Conservation (phyloP, 2,888 invertebrate genomes). For the Pelosia muscerda region DNA sequence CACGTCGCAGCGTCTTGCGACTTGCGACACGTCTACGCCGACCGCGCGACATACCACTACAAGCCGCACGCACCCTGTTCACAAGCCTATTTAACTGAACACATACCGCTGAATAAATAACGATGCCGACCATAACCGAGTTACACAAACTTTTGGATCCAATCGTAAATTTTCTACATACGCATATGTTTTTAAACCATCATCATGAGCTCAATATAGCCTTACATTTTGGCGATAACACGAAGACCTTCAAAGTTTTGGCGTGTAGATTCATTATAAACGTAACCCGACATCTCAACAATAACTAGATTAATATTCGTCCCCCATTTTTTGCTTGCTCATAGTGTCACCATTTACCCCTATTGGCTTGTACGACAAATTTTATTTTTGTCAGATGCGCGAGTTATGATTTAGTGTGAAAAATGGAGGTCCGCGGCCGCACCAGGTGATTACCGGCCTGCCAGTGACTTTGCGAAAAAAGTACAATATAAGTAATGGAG, state of each 20-base stretch:
- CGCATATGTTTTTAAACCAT: constrained; percentile 35
- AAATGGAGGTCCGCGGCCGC: constrained; percentile 83
- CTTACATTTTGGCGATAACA: constrained; percentile 28
- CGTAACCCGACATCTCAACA: constrained; percentile 52
- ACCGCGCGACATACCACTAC: constrained; percentile 34
- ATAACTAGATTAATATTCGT: constrained; percentile 64
- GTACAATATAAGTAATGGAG: constrained; percentile 87
- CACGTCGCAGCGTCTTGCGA: constrained; percentile 80
- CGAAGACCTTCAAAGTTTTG: constrained; percentile 25
- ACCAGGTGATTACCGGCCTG: constrained; percentile 87
- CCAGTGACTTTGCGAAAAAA: constrained; percentile 86
- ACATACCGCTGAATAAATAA: constrained; percentile 42
- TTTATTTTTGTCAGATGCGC: constrained; percentile 85
- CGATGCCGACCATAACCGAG: constrained; percentile 34
- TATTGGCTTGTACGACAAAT: constrained; percentile 85
- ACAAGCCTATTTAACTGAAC: constrained; percentile 41
- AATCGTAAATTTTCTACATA: constrained; percentile 29
- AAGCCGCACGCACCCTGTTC: constrained; percentile 40
- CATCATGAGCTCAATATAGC: constrained; percentile 22
- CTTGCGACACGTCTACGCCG: constrained; percentile 60
- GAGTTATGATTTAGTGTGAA: constrained; percentile 86
- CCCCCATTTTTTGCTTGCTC: constrained; percentile 71
- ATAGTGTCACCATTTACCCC: constrained; percentile 80
- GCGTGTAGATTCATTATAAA: constrained; percentile 41
- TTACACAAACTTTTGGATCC: constrained; percentile 34